These are phyloP conservation scores for Xenopus laevis DNA, from an alignment of 2,113 vertebrate species.

Conservation along the genomic window DNA sequence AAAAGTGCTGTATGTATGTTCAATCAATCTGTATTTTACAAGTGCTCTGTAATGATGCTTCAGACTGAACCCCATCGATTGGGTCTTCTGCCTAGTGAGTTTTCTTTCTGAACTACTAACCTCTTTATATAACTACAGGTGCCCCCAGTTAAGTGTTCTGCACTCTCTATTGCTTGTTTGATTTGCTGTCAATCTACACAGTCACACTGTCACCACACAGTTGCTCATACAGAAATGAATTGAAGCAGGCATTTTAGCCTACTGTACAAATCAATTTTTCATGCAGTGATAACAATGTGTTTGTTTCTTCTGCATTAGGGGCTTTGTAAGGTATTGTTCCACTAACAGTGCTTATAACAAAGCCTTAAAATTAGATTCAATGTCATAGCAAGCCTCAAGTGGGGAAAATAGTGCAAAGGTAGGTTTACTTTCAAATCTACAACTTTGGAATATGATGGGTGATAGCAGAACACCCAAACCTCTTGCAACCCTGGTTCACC, in stretches of 20 bases:
- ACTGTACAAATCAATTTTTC: background rate
- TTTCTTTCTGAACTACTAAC: constrained; percentile 17
- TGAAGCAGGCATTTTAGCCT: no score
- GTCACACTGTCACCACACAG: background rate
- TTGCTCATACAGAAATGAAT: background rate
- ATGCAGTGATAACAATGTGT: background rate
- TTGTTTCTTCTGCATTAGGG: no score
- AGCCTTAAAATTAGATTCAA: no score
- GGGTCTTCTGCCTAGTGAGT: background rate
- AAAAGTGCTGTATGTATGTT: background rate
- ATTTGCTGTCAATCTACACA: background rate
- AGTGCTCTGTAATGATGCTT: background rate
- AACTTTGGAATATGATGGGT: no score
- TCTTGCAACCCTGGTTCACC: no score
- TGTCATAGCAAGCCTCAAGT: no score
- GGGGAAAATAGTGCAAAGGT: no score
- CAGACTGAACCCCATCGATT: constrained; percentile 1
- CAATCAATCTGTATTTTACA: background rate
- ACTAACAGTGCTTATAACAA: no score
- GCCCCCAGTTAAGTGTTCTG: background rate
- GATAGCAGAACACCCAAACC: no score
- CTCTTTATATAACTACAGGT: background rate
- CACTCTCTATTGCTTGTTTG: background rate
- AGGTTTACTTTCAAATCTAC: no score
- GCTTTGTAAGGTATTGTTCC: background rate